Conservation (phyloP, 2,888 invertebrate species). For the Ernsta delagoae region DNA sequence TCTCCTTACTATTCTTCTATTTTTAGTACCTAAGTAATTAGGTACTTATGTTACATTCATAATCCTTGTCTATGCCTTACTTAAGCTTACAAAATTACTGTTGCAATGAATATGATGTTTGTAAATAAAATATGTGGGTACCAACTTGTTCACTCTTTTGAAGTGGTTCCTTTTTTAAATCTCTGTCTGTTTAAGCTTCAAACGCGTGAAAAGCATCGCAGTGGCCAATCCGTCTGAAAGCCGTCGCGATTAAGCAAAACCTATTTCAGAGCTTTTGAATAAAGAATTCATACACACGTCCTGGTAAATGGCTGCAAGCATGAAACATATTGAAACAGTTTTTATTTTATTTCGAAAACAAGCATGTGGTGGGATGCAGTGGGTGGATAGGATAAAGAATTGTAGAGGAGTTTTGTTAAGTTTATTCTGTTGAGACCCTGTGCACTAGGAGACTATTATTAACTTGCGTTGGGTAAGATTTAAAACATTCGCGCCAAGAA, state of each 20-base stretch:
- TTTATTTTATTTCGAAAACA: neutral
- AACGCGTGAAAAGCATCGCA: neutral
- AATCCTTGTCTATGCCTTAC: too few species aligned
- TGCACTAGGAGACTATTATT: too few species aligned
- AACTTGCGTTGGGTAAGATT: too few species aligned
- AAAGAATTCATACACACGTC: neutral
- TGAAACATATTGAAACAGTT: neutral
- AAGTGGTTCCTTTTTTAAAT: neutral
- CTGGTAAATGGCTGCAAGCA: neutral
- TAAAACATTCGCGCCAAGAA: too few species aligned
- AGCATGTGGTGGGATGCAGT: too few species aligned
- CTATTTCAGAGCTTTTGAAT: slow-evolving; percentile 5
- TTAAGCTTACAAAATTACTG: too few species aligned
- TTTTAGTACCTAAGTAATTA: too few species aligned
- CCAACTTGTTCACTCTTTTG: neutral
- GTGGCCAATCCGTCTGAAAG: slow-evolving; percentile 4
- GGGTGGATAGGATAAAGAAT: neutral
- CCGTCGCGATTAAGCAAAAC: slow-evolving; percentile 2
- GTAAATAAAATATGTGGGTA: too few species aligned
- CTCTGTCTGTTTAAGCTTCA: neutral
- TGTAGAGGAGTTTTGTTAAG: neutral
- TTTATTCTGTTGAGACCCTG: neutral
- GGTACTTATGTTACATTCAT: too few species aligned
- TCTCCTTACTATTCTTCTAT: too few species aligned
- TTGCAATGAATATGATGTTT: too few species aligned